Evolutionary conservation across 1,140 invertebrate species (phyloP), one percentile per base, ranked within the genome.

Genomic region (Thaumetopoea pityocampa): DNA sequence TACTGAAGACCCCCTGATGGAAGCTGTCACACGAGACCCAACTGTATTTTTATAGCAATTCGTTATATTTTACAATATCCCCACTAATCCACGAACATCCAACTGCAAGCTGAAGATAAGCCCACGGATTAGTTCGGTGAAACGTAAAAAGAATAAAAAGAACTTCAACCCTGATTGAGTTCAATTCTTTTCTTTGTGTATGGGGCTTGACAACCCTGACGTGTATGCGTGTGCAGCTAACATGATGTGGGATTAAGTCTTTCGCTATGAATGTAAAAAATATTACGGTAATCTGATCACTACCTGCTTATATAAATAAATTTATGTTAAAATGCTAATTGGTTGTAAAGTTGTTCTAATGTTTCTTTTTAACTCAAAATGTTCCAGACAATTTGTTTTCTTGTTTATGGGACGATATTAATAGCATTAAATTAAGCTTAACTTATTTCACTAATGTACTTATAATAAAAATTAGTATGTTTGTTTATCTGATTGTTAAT

Each of bases 81-180:
- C 2, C 7, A 4, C 9, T 33, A 38, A 44, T 29, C 40, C 45
- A 36, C 37, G 44, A 49, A 53, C 59, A 62, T 60, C 51, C 50
- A 44, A 67, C 57, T 70, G 67, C 54, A 62, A 64, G 58, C 58
- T 50, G 34, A 50, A 74, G 73, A 77, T 78, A 80, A 78, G 71
- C 64, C 34, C 38, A 14, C 41, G 64, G 71, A 74, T 80, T 74
- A 74, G 59, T 64, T 63, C 53, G 53, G 37, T 47, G 60, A 32
- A 59, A 67, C 55, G 66, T 49, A 71, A 72, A 69, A 60, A 60
- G 42, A 57, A 59, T 55, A 54, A 55, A 64, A 67, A 74, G 67
- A 66, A 63, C 37, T 47, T 51, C 19, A 51, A 18, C 35, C 27
- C 40, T 67, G 67, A 73, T 70, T 70, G 56, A 58, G 63, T 51